phyloP scores from a whole-genome alignment of 2,888 invertebrate species.

The Leptopilina drosophilae region DNA sequence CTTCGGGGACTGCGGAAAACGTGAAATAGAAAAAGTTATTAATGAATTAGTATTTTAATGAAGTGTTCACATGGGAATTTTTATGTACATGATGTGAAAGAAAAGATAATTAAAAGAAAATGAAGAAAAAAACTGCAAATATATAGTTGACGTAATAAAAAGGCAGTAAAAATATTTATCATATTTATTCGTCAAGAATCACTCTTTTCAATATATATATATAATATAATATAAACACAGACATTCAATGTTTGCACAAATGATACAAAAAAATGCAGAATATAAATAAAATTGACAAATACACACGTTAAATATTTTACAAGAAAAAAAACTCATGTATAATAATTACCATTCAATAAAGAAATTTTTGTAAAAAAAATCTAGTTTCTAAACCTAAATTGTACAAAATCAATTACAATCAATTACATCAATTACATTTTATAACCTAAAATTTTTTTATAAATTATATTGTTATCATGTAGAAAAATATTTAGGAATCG shows the following conservation, averaged over 20 bases:
- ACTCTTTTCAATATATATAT: background rate
- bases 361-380: background rate
- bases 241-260: background rate
- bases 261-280: background rate
- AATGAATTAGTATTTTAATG: constrained; percentile 40
- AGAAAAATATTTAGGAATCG: background rate
- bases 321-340: constrained; percentile 1
- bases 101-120: background rate
- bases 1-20: constrained; percentile 28
- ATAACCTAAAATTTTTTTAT: no score
- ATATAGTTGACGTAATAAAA: background rate
- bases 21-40: constrained; percentile 33
- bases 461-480: background rate
- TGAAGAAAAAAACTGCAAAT: constrained; percentile 23
- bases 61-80: constrained; percentile 30
- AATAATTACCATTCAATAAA: background rate
- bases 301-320: background rate
- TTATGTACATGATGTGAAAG: constrained; percentile 36
- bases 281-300: background rate
- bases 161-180: background rate
- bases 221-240: background rate
- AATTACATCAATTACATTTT: no score
- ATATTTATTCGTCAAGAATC: constrained; percentile 3
- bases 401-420: no score
- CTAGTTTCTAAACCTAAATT: no score